phyloP scores from a whole-genome alignment of 2,113 vertebrate species.

The Smithornis capensis region DNA sequence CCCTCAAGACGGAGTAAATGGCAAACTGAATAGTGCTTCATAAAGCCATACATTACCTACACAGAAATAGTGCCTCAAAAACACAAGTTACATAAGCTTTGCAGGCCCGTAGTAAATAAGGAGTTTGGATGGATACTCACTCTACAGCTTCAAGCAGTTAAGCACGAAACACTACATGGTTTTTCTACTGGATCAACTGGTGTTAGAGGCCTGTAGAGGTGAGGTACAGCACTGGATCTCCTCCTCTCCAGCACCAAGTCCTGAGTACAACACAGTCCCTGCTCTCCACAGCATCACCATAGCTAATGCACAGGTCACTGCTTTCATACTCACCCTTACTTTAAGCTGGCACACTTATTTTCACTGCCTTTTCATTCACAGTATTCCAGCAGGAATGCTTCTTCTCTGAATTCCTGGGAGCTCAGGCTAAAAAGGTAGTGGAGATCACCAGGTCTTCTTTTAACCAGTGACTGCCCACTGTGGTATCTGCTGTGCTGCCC shows the following conservation, averaged over 20 bases:
- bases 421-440: neutral
- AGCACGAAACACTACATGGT: rapidly evolving
- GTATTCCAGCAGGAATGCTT: neutral
- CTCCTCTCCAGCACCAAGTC: neutral
- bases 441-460: neutral
- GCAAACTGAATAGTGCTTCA: neutral
- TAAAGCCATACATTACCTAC: neutral
- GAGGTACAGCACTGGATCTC: neutral
- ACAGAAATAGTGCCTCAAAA: neutral
- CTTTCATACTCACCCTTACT: neutral
- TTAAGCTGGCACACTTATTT: neutral
- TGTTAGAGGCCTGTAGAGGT: neutral
- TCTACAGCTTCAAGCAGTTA: neutral
- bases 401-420: neutral
- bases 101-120: neutral
- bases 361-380: neutral
- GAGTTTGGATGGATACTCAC: neutral
- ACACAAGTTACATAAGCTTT: neutral
- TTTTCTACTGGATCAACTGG: neutral
- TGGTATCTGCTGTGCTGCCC: neutral
- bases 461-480: rapidly evolving
- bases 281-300: rapidly evolving
- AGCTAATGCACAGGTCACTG: neutral
- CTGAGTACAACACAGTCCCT: rapidly evolving
- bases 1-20: neutral